Percentiles rank a stretch among this genome's conserved stretches.
These are phyloP conservation scores for Margaritifera margaritifera DNA, from an alignment of 2,888 invertebrate genomes.

Conservation along the genomic window DNA sequence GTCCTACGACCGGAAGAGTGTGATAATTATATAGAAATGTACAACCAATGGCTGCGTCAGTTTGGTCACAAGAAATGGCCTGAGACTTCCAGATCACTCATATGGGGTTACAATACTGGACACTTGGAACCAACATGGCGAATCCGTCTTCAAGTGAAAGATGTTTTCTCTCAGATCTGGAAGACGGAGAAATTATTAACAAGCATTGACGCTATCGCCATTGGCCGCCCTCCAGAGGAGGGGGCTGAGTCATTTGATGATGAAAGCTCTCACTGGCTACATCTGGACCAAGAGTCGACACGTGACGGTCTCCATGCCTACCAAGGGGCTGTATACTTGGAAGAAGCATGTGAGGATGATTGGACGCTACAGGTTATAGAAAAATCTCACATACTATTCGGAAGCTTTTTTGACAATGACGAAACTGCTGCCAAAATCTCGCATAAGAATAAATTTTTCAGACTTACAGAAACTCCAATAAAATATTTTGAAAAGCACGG, in stretches of 20 bases:
- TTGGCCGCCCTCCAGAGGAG: slow-evolving; percentile 53
- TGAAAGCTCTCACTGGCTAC: slow-evolving; percentile 34
- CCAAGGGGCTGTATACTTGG: slow-evolving; percentile 57
- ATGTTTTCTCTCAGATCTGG: slow-evolving; percentile 53
- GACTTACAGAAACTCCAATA: slow-evolving; percentile 25
- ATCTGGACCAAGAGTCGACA: slow-evolving; percentile 48
- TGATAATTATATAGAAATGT: slow-evolving; percentile 34
- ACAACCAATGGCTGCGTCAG: slow-evolving; percentile 29
- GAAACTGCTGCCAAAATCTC: slow-evolving; percentile 13
- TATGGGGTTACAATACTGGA: slow-evolving; percentile 43
- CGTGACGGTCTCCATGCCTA: slow-evolving; percentile 51
- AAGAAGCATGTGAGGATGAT: slow-evolving; percentile 48
- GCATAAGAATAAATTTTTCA: slow-evolving; percentile 26
- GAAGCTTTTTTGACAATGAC: slow-evolving; percentile 31
- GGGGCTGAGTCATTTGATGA: slow-evolving; percentile 28
- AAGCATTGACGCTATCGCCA: slow-evolving; percentile 56
- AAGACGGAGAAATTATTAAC: slow-evolving; percentile 55
- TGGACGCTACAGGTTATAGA: slow-evolving; percentile 48
- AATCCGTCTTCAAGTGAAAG: slow-evolving; percentile 38
- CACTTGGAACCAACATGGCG: slow-evolving; percentile 48
- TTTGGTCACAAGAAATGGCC: slow-evolving; percentile 20
- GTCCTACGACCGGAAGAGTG: slow-evolving; percentile 34
- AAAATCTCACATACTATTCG: slow-evolving; percentile 42
- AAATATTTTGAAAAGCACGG: slow-evolving; percentile 37
- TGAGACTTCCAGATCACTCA: slow-evolving; percentile 28